Evolutionary conservation across 2,797 vertebrate species (phyloP), one percentile per base, ranked within the genome.

Genomic region (Hipposideros larvatus): DNA sequence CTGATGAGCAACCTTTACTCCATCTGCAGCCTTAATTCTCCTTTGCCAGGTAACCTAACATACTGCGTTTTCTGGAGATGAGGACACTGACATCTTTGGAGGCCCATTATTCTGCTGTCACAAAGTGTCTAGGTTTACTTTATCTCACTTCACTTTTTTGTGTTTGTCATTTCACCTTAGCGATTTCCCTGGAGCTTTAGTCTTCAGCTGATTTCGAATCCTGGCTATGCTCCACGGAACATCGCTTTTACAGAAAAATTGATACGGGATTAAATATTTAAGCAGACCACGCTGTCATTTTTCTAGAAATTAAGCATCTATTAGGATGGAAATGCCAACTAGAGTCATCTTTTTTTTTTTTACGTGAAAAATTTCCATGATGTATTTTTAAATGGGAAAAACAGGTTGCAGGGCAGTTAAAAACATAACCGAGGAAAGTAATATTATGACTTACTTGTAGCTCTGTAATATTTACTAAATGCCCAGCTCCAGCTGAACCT

Each of bases 341-440:
- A 84, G 82, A 78, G 19, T 18, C 24, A 41, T 11, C 18, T 65
- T 61, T 63, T n/a, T 31, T 31, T 34, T 73, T 78, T 84, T 53
- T 7, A 68, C 10, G 6, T 59, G 66, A 55, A 61, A 96, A 74
- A 9, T 34, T n/a, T 51, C 19, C 14, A 26, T 22, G 19, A 34
- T 65, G 48, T 55, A 41, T 96, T 90, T 91, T 68, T 53, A 75
- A 78, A 41, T 87, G 79, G 43, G 15, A 70, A 37, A 88, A 91
- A 43, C 15, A 34, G 68, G 65, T 73, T 77, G 8, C 14, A 73
- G 11, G 14, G 15, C 55, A 93, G 3, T 77, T 95, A 63, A 19
- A 57, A 90, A 87, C 59, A 71, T 10, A 48, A 63, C 5, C 7
- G 14, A 87, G 46, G 48, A 86, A 90, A 90, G 59, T 57, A 16